Conservation (phyloP, 2,113 vertebrate genomes). For the Lipophrys pholis region DNA sequence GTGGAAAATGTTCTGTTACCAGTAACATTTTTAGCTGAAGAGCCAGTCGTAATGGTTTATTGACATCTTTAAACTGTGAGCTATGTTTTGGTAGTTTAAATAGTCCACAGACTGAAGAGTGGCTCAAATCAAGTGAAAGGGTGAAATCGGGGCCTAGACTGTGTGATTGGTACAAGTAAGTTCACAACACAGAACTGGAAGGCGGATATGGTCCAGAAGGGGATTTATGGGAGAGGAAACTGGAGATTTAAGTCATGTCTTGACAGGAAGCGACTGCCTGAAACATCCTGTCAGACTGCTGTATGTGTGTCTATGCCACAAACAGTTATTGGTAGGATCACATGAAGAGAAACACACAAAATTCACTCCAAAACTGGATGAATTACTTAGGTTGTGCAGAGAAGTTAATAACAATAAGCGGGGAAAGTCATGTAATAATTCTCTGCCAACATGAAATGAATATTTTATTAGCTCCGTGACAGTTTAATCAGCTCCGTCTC, state of each 20-base stretch:
- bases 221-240: constrained; percentile 4
- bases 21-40: no score
- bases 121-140: no score
- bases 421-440: constrained; percentile 62
- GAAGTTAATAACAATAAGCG: constrained; percentile 64
- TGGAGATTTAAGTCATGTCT: constrained; percentile 26
- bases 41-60: no score
- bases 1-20: no score
- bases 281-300: constrained; percentile 53
- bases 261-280: constrained; percentile 20
- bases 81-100: no score
- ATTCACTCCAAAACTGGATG: constrained; percentile 51
- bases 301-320: not conserved
- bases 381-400: constrained; percentile 56
- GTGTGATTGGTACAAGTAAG: no score
- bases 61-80: no score
- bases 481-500: constrained; percentile 76
- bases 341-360: constrained; percentile 30
- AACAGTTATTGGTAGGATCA: not conserved
- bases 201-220: not conserved
- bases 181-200: not conserved
- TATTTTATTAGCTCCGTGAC: constrained; percentile 73
- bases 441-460: constrained; percentile 64
- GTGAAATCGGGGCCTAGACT: no score
- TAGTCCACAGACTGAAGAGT: no score